Conservation (phyloP, 2,888 invertebrate genomes). For the Nymphalis urticae region DNA sequence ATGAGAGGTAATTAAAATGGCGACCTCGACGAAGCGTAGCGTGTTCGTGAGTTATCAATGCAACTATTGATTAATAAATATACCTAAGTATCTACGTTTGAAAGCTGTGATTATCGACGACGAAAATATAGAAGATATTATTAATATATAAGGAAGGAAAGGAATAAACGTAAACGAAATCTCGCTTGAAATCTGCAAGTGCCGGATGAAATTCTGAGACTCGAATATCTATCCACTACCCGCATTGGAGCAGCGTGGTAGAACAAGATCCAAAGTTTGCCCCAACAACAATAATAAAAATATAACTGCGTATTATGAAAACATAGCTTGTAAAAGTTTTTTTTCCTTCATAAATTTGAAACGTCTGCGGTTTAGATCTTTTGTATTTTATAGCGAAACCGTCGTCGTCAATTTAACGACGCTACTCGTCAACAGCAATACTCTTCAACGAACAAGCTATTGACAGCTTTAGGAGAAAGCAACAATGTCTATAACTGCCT, state of each 20-base stretch:
- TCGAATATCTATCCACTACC: too few relatives aligned
- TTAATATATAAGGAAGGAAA: not conserved
- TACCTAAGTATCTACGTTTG: not conserved
- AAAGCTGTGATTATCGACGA: slow-evolving; percentile 4
- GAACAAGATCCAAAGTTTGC: too few relatives aligned
- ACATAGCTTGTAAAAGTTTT: not conserved
- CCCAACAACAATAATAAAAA: too few relatives aligned
- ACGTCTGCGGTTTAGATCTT: slow-evolving; percentile 1
- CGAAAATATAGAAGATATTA: slow-evolving; percentile 1
- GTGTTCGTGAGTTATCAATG: not conserved
- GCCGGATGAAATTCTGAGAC: too few relatives aligned
- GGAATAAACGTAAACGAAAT: too few relatives aligned
- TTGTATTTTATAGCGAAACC: slow-evolving; percentile 16
- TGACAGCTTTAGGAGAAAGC: slow-evolving; percentile 20
- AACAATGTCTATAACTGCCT: slow-evolving; percentile 19
- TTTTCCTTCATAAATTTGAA: not conserved
- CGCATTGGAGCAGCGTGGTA: too few relatives aligned
- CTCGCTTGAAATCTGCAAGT: too few relatives aligned
- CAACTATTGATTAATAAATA: not conserved
- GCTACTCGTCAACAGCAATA: slow-evolving; percentile 12
- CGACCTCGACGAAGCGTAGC: slow-evolving; percentile 26
- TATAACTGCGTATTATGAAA: not conserved
- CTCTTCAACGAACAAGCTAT: slow-evolving; percentile 19
- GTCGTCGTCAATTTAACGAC: slow-evolving; percentile 27
- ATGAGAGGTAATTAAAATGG: slow-evolving; percentile 31